Evolutionary conservation across 2,113 vertebrate species (phyloP).

Genomic region (Hippopotamus amphibius): DNA sequence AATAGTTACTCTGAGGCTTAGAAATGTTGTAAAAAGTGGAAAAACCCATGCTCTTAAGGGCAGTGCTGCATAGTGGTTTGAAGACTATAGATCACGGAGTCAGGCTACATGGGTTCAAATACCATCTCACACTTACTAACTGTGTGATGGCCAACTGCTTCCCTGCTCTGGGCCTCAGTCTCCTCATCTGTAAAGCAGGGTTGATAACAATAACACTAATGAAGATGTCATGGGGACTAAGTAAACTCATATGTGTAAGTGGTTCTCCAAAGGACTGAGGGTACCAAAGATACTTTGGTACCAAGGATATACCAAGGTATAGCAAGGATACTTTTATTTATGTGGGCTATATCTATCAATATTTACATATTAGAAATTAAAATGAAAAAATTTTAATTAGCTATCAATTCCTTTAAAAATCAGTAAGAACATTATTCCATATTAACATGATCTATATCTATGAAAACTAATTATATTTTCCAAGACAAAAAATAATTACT

Average conservation of each 20-base stretch:
- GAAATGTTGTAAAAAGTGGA: not conserved
- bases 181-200: not conserved
- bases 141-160: not conserved
- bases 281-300: not conserved
- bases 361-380: not conserved
- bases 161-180: not conserved
- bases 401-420: not conserved
- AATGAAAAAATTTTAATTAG: not conserved
- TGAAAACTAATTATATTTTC: not conserved
- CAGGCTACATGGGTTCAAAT: not conserved
- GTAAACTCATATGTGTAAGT: not conserved
- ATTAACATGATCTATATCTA: not conserved
- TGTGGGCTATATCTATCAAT: not conserved
- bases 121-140: not conserved
- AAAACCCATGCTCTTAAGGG: not conserved
- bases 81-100: not conserved
- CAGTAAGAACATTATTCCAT: not conserved
- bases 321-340: not conserved
- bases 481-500: not conserved
- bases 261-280: not conserved
- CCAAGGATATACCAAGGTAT: not conserved
- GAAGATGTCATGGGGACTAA: not conserved
- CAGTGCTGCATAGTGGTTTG: rapidly evolving
- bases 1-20: not conserved
- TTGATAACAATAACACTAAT: not conserved